These are phyloP conservation scores for Rhorus exstirpatorius DNA, from an alignment of 2,888 invertebrate genomes.

Conservation along the genomic window DNA sequence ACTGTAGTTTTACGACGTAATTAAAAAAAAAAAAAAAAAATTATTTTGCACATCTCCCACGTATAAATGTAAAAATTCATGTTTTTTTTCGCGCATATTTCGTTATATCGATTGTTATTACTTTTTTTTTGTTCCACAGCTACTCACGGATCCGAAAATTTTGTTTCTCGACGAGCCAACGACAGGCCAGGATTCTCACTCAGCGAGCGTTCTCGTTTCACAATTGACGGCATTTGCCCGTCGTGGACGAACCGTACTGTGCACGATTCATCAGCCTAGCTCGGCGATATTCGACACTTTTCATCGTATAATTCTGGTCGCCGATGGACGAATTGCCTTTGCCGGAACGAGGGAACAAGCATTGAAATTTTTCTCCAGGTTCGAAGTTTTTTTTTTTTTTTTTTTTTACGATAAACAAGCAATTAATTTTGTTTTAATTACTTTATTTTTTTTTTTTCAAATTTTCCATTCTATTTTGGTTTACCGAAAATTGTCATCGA, in stretches of 20 bases:
- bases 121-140: constrained; percentile 85
- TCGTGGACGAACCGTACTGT: constrained; percentile 94
- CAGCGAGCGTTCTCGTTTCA: constrained; percentile 94
- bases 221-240: constrained; percentile 91
- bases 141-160: constrained; percentile 95
- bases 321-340: constrained; percentile 95
- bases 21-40: no score
- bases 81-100: no score
- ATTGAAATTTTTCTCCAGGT: constrained; percentile 91
- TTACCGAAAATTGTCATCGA: no score
- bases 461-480: no score
- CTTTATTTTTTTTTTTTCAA: no score
- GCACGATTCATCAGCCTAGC: constrained; percentile 98
- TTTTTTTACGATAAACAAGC: background rate
- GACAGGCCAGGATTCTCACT: constrained; percentile 96
- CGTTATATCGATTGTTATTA: no score
- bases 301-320: constrained; percentile 92
- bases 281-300: constrained; percentile 95
- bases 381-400: constrained; percentile 8
- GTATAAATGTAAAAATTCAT: no score
- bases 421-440: no score
- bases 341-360: constrained; percentile 91
- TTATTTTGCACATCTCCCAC: no score
- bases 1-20: no score
- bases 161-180: constrained; percentile 99